Base-by-base conservation (phyloP, 2,888 invertebrate species). In the Schrankia costaestrigalis region DNA sequence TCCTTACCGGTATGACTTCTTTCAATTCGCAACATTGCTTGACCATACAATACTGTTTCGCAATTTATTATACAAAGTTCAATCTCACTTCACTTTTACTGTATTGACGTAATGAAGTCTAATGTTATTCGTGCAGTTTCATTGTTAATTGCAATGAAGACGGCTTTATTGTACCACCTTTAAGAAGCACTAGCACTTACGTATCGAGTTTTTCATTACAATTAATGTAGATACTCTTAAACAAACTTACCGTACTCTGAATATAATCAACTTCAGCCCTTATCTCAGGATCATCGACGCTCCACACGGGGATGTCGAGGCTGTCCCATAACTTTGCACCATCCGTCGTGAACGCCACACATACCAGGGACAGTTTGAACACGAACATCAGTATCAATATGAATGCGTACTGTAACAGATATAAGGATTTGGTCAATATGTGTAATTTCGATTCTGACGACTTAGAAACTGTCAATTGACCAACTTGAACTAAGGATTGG, bases 381-480 rank as follows among this genome's bases (percentile, higher is more conserved):
- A 83, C 57, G 8, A 87, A 62, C 24, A 83, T 70, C 21, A 76
- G 18, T 9, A 68, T 40, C 36, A 87, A 52, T 34, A 85, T 66
- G 3, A 76, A 42, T 1, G 84, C 86, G 36, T 85, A 87, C 87
- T 87, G 78, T 31, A 79, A 72, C 3, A 41, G 11, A 49, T 40
- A 42, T 26, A 11, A 23, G 9, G 11, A 17, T 6, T 7, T 7
- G 8, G 8, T 14, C n/a, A 30, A 7, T 11, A 11, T 26, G 3
- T n/a, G 12, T 12, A 3, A 6, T 10, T 14, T 1, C 9, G 1
- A 11, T 5, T 11, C 3, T 7, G 24, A 11, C 3, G 4, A 7
- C 7, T 2, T 5, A 21, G 9, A 3, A 9, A 21, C 21, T 1
- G 21, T n/a, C n/a, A n/a, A n/a, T n/a, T n/a, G n/a, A n/a, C n/a